Base-by-base conservation (phyloP, 2,888 invertebrate species). In the Thalpophila matura region DNA sequence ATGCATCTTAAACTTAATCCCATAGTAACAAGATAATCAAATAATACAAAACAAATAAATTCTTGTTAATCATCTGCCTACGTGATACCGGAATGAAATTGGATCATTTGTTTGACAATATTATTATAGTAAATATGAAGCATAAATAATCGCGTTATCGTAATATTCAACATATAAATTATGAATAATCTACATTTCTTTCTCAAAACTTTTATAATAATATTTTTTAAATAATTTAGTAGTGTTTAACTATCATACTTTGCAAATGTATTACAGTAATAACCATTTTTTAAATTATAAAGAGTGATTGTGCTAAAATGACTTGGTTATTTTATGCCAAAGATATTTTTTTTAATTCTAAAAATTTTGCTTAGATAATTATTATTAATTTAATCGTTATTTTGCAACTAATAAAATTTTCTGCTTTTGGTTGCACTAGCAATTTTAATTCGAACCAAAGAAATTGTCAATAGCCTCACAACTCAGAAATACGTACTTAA, bases 251-350 rank as follows among this genome's bases (percentile, higher is more conserved):
- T 35, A 51, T 40, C 4, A 14, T 31, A 45, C 20, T 45, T 55
- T 55, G 22, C 10, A 49, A 51, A 22, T 53, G 14, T 49, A 49
- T 37, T 64, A 29, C 27, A 10, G 24, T 37, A 18, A 38, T 27
- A 16, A 49, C 2, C 12, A 24, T 14, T 37, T 16, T 29, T 33
- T 27, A 31, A 18, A 58, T 40, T 18, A 33, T 18, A 9, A 24
- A 12, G 10, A 26, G 20, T 7, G 22, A 2, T 59, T 46, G 14
- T 33, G 33, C 38, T 56, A 35, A 33, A 29, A 46, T 58, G 7
- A 45, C 62, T 59, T 54, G 56, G 43, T 59, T 42, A 43, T 56
- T 18, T 35, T 59, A 47, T 47, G 40, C 78, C 76, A 75, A 75
- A 75, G 76, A 75, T 43, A 16, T 50, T 37, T 46, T 6, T n/a